A percentile compares a stretch with the other conserved stretches of the same genome.
These are phyloP conservation scores for Delia radicum DNA, from an alignment of 1,140 invertebrate genomes.

Conservation along the genomic window DNA sequence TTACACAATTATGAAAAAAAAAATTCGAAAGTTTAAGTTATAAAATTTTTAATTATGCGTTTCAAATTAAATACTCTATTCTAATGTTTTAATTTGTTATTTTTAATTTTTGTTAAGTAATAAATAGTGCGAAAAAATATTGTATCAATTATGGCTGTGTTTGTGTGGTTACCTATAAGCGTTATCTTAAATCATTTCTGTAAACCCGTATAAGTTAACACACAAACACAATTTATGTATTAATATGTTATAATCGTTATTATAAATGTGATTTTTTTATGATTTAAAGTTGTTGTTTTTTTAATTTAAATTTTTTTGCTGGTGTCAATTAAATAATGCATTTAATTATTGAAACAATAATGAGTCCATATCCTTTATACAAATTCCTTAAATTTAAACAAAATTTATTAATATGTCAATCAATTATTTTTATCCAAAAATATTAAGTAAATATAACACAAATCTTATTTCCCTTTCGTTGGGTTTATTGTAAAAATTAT, in stretches of 20 bases:
- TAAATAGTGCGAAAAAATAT: background rate
- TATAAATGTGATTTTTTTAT: conserved; percentile 2
- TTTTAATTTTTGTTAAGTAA: too few relatives aligned
- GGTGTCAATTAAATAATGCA: conserved; percentile 6
- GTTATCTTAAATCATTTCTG: too few relatives aligned
- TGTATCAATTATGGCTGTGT: background rate
- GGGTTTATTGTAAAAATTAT: background rate
- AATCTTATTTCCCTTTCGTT: background rate
- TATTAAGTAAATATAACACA: background rate
- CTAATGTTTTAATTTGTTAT: too few relatives aligned
- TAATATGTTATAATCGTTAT: background rate
- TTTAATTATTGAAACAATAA: conserved; percentile 19
- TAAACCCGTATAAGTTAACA: too few relatives aligned
- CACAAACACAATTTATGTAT: too few relatives aligned
- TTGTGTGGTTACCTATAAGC: too few relatives aligned
- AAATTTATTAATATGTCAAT: background rate
- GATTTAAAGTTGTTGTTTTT: background rate
- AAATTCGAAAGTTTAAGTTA: too few relatives aligned
- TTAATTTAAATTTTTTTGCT: background rate
- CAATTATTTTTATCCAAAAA: background rate
- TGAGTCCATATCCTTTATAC: conserved; percentile 15
- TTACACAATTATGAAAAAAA: too few relatives aligned
- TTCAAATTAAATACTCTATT: too few relatives aligned
- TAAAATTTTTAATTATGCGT: too few relatives aligned
- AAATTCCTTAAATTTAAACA: background rate